Conservation (phyloP, 2,113 vertebrate species). For the Laticauda laticaudata region DNA sequence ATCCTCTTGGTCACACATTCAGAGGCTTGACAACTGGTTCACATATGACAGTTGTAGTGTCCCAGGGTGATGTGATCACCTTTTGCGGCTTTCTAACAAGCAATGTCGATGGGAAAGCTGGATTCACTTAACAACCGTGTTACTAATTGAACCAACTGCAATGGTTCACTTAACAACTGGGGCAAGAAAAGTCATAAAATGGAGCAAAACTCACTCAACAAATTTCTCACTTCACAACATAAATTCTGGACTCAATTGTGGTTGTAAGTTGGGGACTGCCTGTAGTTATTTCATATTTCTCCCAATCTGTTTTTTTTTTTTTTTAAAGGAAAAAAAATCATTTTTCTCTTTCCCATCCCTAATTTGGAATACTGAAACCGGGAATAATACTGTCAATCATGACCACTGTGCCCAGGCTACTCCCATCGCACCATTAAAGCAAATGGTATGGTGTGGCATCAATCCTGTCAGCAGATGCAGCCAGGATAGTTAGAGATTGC, state of each 20-base stretch:
- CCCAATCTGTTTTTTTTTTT: no score
- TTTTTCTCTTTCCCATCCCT: neutral
- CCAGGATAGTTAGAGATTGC: slow-evolving; percentile 71
- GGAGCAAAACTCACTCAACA: neutral
- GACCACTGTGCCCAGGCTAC: accelerated
- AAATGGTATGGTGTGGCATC: slow-evolving; percentile 75
- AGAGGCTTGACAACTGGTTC: neutral
- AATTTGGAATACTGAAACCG: neutral
- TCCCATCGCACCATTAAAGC: slow-evolving; percentile 28
- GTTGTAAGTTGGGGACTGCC: no score
- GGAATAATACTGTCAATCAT: accelerated
- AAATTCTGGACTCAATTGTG: no score
- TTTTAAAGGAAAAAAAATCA: no score
- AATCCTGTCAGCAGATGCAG: slow-evolving; percentile 58
- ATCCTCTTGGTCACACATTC: neutral
- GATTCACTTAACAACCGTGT: neutral
- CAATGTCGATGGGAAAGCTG: neutral
- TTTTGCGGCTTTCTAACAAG: neutral
- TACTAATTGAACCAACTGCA: neutral
- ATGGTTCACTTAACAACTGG: neutral
- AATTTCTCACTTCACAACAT: neutral
- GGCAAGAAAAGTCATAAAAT: neutral
- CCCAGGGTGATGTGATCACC: neutral
- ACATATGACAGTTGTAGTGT: neutral
- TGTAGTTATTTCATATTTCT: neutral